Base-by-base conservation (phyloP, 2,113 vertebrate genomes). In the Scophthalmus maximus region DNA sequence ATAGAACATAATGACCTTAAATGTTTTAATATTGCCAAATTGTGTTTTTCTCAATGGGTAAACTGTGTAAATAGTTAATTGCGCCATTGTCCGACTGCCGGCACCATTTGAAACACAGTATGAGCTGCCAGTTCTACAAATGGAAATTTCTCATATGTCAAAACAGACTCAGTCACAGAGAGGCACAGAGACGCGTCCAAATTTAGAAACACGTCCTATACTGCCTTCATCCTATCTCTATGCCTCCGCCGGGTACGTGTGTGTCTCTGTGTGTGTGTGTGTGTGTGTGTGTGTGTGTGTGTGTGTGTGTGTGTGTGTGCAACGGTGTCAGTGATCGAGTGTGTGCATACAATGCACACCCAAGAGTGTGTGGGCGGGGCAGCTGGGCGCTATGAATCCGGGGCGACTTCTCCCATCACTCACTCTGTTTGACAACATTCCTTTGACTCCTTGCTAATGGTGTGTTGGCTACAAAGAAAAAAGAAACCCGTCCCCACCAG, bases 401-500 rank as follows among this genome's bases (percentile, higher is more conserved):
- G 44, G 59, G 57, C 23, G 58, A 23, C 32, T 59, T 18, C 66
- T 56, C 66, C 70, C 62, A 76, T 85, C 56, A 82, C 2, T 78
- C 76, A 74, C 30, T 60, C 62, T 51, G 68, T 76, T 69, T 79
- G 72, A 73, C 72, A 82, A 47, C 64, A 46, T 27, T 76, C 29
- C 68, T 81, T 82, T 74, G 64, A 74, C 10, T 79, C 23, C 14
- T n/a, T 42, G 20, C 18, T 63, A 50, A 73, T 62, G 62, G 42
- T 11, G 63, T 76, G 63, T 81, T 75, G 57, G 52, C 51, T 5
- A 18, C 5, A 57, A 46, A 50, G n/a, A n/a, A n/a, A n/a, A n/a
- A n/a, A n/a, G n/a, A n/a, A 34, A 58, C 6, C 5, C 30, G 1
- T 57, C 29, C 64, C 34, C 32, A 56, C 62, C 60, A 55, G 60